These are phyloP conservation scores for Delia radicum DNA, from an alignment of 1,140 invertebrate species.

Conservation along the genomic window DNA sequence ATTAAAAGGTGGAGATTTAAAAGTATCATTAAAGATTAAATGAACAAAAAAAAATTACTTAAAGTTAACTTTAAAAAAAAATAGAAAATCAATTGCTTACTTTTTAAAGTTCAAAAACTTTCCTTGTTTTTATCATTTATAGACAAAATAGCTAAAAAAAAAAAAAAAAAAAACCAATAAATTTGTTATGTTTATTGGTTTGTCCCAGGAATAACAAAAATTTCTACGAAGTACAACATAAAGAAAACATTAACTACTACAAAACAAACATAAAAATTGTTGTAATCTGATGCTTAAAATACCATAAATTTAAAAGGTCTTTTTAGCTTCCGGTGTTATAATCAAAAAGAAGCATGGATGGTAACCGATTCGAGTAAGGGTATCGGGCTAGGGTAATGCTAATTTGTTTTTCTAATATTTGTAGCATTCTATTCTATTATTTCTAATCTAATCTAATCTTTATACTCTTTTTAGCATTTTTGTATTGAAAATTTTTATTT, in stretches of 20 bases:
- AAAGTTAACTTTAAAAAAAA: background rate
- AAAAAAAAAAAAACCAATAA: background rate
- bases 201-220: background rate
- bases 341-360: too few species aligned
- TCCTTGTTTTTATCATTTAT: too few species aligned
- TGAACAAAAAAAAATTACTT: background rate
- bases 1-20: background rate
- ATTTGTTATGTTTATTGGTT: background rate
- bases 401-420: too few species aligned
- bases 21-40: background rate
- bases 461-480: too few species aligned
- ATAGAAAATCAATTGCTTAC: background rate
- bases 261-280: background rate
- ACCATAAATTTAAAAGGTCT: background rate
- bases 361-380: too few species aligned
- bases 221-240: background rate
- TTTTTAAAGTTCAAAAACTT: background rate
- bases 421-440: too few species aligned
- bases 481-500: too few species aligned
- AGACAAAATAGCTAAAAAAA: background rate
- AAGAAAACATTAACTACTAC: background rate
- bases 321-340: too few species aligned
- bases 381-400: too few species aligned
- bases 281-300: conserved; percentile 4
- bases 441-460: too few species aligned